These are phyloP conservation scores for Hylaeus anthracinus DNA, from an alignment of 1,140 invertebrate species.

Conservation along the genomic window DNA sequence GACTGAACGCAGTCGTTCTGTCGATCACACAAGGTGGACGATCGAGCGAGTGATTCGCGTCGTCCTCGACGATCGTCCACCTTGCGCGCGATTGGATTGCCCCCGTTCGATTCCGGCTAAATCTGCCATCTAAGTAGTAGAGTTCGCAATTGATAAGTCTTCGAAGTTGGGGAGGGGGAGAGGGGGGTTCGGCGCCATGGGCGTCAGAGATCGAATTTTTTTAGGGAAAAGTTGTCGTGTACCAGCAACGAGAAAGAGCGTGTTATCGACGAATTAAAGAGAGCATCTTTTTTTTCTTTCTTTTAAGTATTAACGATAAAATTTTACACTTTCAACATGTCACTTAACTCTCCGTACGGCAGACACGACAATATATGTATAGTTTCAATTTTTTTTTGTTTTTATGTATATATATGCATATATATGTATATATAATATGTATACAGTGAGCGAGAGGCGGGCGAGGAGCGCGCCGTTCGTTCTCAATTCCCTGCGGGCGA, in stretches of 20 bases:
- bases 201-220: constrained; percentile 12
- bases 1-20: not conserved
- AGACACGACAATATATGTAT: constrained; percentile 52
- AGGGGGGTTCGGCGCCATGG: constrained; percentile 17
- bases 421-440: constrained; percentile 34
- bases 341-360: constrained; percentile 46
- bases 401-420: not conserved
- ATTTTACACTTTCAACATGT: constrained; percentile 67
- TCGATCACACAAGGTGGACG: constrained; percentile 30
- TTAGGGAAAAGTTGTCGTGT: constrained; percentile 31
- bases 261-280: constrained; percentile 24
- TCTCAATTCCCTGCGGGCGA: not conserved
- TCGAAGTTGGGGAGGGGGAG: not conserved
- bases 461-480: constrained; percentile 7
- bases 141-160: constrained; percentile 41
- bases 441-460: constrained; percentile 38
- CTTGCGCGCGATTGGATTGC: constrained; percentile 1
- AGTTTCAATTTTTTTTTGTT: constrained; percentile 8
- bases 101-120: constrained; percentile 48
- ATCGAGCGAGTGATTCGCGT: not conserved
- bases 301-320: constrained; percentile 62
- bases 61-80: constrained; percentile 3
- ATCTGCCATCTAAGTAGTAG: constrained; percentile 12
- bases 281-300: constrained; percentile 26
- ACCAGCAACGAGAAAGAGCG: constrained; percentile 49